Base-by-base conservation (phyloP, 1,140 invertebrate genomes). In the Platyura marginata region DNA sequence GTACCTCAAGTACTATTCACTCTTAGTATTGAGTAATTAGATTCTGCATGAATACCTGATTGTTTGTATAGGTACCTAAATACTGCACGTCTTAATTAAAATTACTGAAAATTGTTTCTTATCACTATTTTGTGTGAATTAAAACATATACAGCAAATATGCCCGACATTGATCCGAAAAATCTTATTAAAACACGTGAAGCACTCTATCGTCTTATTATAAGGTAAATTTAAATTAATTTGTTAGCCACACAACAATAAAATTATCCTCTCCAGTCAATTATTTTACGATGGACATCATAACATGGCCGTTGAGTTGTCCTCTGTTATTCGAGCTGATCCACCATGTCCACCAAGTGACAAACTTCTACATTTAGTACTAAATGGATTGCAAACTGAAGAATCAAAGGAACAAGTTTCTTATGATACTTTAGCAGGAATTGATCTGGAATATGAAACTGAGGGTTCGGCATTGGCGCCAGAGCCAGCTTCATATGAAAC, bases 401-500 rank as follows among this genome's bases (percentile, higher is more conserved):
- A 79, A 34, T 63, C 75, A 35, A 76, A 74, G 51, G 72, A 76
- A 41, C 56, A 70, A 2, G 65, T 65, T 33, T 72, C 74, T 18
- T 78, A 81, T 48, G 65, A 79, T 21, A 20, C 44, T 39, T 15
- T 33, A 15, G 5, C 11, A 16, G 29, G 29, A 13, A 61, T 59
- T 80, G 94, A 76, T 69, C 74, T 98, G 37, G 94, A 98, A 65
- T 97, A 83, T 66, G 93, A 97, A 62, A 92, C 92, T 34, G 93
- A 98, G 63, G 78, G 85, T 1, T 76, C 76, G 3, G 77, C 82
- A 0, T 70, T 88, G 29, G 92, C 93, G 0, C 89, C 93, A 0
- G 91, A 94, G 57, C 89, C 90, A 20, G 88, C 90, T 0, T 74
- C 87, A 11, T 98, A 98, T 62, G 94, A 98, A 67, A 98, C 95